A percentile compares a stretch with the other conserved stretches of the same genome.
These are phyloP conservation scores for Ips typographus DNA, from an alignment of 1,140 invertebrate species.

Conservation along the genomic window DNA sequence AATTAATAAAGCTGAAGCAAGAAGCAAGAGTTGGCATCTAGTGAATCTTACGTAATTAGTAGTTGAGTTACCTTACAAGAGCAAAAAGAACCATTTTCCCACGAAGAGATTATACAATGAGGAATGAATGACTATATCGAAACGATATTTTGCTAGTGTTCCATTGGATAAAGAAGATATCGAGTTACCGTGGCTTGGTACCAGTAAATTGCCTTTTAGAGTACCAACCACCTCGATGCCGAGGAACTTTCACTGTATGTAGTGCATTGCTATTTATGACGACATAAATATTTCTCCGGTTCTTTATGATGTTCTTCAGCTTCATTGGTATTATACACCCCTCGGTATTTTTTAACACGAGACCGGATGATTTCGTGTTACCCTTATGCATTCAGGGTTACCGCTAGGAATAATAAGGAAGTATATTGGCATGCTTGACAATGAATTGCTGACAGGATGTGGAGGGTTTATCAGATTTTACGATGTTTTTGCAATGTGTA, in stretches of 20 bases:
- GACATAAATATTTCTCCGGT: neutral
- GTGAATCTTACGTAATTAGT: constrained; percentile 1
- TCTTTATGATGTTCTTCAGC: too few species aligned
- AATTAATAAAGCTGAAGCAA: too few species aligned
- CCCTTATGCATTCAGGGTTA: constrained; percentile 25
- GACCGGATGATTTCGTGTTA: constrained; percentile 22
- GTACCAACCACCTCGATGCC: neutral
- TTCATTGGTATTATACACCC: neutral
- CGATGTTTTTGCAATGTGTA: neutral
- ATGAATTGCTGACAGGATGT: constrained; percentile 23
- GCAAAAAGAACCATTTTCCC: constrained; percentile 15
- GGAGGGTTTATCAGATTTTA: constrained; percentile 16
- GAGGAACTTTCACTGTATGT: neutral
- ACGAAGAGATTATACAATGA: constrained; percentile 20
- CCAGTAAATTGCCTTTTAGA: constrained; percentile 17
- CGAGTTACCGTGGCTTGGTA: neutral
- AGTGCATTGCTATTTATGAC: neutral
- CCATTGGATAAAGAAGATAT: constrained; percentile 28
- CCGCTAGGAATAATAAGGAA: constrained; percentile 26
- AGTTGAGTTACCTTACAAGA: neutral
- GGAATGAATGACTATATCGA: constrained; percentile 15
- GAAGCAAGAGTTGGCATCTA: neutral
- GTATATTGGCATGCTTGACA: constrained; percentile 20
- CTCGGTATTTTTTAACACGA: constrained; percentile 2
- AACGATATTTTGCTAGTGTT: constrained; percentile 15